Evolutionary conservation across 2,888 invertebrate genomes (phyloP).

Genomic region (Tinea semifulvella): DNA sequence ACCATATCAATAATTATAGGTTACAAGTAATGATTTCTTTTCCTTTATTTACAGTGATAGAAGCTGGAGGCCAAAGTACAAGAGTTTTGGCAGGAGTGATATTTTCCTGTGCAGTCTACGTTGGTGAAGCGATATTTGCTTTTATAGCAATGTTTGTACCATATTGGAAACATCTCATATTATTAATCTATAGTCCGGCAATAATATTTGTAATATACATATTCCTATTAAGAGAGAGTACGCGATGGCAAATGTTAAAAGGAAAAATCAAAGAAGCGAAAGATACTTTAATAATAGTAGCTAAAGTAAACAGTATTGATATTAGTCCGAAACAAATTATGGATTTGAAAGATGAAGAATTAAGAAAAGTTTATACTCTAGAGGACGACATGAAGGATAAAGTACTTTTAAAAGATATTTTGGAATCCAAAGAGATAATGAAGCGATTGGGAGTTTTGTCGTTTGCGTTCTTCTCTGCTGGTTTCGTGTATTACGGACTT

Average conservation of each 20-base stretch:
- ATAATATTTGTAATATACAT: constrained; percentile 33
- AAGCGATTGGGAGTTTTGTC: constrained; percentile 36
- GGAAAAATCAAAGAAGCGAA: constrained; percentile 38
- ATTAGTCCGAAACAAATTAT: constrained; percentile 33
- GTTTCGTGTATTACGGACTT: constrained; percentile 45
- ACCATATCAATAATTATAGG: not conserved
- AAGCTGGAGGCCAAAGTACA: constrained; percentile 46
- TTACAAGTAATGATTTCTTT: not conserved
- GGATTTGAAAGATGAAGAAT: constrained; percentile 32
- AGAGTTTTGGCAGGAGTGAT: constrained; percentile 42
- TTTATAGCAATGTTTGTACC: constrained; percentile 38
- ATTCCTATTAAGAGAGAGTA: constrained; percentile 38
- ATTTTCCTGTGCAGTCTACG: constrained; percentile 43
- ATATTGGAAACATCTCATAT: constrained; percentile 42
- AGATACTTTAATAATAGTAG: constrained; percentile 31
- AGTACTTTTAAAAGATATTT: constrained; percentile 37
- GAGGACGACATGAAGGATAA: constrained; percentile 36
- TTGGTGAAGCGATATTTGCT: constrained; percentile 44
- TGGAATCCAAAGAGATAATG: constrained; percentile 43
- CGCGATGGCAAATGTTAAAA: constrained; percentile 44
- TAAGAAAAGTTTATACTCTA: constrained; percentile 35
- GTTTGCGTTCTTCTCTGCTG: constrained; percentile 43
- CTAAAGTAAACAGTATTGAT: constrained; percentile 36
- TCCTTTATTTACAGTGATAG: constrained; percentile 39
- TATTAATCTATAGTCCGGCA: constrained; percentile 38